These are phyloP conservation scores for Epinotia bilunana DNA, from an alignment of 2,888 invertebrate genomes.

Conservation along the genomic window DNA sequence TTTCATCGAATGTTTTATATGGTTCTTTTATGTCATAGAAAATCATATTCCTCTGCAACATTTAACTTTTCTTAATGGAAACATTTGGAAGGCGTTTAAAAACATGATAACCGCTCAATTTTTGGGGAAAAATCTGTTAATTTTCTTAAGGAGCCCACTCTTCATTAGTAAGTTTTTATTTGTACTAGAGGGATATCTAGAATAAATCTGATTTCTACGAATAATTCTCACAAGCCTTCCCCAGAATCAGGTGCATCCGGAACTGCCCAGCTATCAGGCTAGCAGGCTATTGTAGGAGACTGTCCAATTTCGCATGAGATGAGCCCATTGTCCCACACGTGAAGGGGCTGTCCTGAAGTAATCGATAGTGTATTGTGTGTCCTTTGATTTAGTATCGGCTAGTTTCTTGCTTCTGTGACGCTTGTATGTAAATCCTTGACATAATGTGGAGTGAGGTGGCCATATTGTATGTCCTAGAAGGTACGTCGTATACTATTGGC, in stretches of 20 bases:
- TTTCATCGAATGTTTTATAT: too few relatives aligned
- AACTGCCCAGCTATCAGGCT: slow-evolving; percentile 47
- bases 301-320: slow-evolving; percentile 44
- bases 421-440: slow-evolving; percentile 22
- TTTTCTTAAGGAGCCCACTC: too few relatives aligned
- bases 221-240: background rate
- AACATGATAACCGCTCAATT: too few relatives aligned
- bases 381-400: slow-evolving; percentile 43
- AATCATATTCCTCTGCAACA: background rate
- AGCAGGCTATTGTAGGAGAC: slow-evolving; percentile 40
- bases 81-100: too few relatives aligned
- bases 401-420: slow-evolving; percentile 28
- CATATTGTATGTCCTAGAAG: background rate
- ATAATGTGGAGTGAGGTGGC: background rate
- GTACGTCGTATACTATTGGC: background rate
- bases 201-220: too few relatives aligned
- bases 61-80: too few relatives aligned
- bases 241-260: slow-evolving; percentile 28
- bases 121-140: too few relatives aligned
- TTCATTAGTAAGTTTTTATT: too few relatives aligned
- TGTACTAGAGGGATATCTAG: too few relatives aligned
- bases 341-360: slow-evolving; percentile 37
- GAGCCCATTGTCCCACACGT: slow-evolving; percentile 28
- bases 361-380: slow-evolving; percentile 44
- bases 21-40: too few relatives aligned